Evolutionary conservation across 2,797 vertebrate genomes (phyloP).

Genomic region (Phoxinus dragarum): DNA sequence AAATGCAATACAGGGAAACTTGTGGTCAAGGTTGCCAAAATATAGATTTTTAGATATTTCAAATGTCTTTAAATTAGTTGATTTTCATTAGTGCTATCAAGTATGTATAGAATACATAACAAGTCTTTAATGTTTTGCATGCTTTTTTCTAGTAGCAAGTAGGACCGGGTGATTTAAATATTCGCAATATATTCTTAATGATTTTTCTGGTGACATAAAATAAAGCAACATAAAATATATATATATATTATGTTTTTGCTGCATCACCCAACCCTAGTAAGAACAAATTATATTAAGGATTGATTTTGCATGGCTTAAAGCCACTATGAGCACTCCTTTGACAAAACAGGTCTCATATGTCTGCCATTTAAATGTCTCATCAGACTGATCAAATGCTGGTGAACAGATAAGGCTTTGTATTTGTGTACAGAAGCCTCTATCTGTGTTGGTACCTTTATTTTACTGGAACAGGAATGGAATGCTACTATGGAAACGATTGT

Average conservation of each 20-base stretch:
- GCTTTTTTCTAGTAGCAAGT: neutral
- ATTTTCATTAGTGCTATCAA: neutral
- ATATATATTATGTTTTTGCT: neutral
- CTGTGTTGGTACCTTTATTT: constrained; percentile 43
- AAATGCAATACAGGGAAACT: neutral
- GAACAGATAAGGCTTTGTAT: constrained; percentile 43
- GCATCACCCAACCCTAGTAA: neutral
- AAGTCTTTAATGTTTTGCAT: neutral
- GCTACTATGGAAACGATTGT: constrained; percentile 57
- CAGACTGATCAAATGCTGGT: constrained; percentile 11
- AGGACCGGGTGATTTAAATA: neutral
- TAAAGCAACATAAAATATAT: neutral
- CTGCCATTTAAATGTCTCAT: constrained; percentile 5
- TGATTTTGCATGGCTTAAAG: constrained; percentile 13
- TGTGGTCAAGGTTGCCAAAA: neutral
- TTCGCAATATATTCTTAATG: neutral
- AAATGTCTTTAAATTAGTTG: neutral
- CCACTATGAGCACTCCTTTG: constrained; percentile 2
- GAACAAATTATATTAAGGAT: neutral
- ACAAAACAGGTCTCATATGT: constrained; percentile 17
- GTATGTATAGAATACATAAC: neutral
- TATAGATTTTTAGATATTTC: neutral
- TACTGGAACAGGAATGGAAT: constrained; percentile 36
- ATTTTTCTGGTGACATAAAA: neutral
- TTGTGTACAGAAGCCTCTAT: constrained; percentile 35